Base-by-base conservation (phyloP, 2,113 vertebrate genomes). In the Urocitellus parryii region DNA sequence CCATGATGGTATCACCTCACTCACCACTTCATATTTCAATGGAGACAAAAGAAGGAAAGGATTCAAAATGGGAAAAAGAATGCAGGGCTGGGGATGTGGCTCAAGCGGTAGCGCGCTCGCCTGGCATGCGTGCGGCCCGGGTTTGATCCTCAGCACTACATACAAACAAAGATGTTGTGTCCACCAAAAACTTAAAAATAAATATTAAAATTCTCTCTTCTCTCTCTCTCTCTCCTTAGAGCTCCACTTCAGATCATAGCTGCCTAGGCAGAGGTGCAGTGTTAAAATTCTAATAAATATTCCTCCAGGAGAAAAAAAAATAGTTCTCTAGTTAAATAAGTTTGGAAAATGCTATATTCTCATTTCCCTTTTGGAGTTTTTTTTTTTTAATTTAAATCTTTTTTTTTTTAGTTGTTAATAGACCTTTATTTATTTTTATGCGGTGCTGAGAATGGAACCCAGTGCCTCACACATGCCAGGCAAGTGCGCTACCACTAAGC, bases 351-450 rank as follows among this genome's bases (percentile, higher is more conserved):
- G n/a, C 56, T 77, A 65, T 51, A 74, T 78, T 84, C 37, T 61
- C n/a, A 83, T n/a, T 78, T 85, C 78, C 88, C 34, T 95, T 96
- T 37, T 85, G 29, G 67, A 82, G 20, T 63, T 94, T 93, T 79
- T 45, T 45, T 45, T 45, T 45, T 45, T 45, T 45, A 45, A 45
- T 45, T 45, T 45, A 45, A 45, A 45, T 45, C 45, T 45, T 45
- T 45, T 45, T 45, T 45, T 45, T 45, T 45, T 45, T 45, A 45
- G 45, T 45, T 45, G 45, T 45, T 45, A 45, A 45, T 45, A 45
- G 45, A 45, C 7, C 45, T 45, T 45, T 45, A 45, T 45, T 45
- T 45, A 45, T 45, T 45, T 45, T 45, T 45, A 45, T 45, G 45
- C 45, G 1, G 45, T 45, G 45, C 45, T 45, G 45, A 45, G 45